Base-by-base conservation (phyloP, 2,888 invertebrate species). In the Drosophila atripex region DNA sequence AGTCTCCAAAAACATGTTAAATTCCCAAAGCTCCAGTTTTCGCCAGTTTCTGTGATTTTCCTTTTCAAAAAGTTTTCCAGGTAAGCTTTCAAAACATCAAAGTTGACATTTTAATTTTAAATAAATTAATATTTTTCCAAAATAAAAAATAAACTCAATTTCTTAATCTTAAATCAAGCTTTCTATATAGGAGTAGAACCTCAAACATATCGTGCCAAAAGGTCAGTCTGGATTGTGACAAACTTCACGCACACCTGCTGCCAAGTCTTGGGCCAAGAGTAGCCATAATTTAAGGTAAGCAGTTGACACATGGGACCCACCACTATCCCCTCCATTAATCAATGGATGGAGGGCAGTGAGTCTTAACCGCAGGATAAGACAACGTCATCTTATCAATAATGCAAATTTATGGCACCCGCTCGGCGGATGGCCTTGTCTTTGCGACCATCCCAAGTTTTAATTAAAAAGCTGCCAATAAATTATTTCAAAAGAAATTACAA, bases 391-490 rank as follows among this genome's bases (percentile, higher is more conserved):
- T 70, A 61, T 71, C 72, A 61, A 71, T 70, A 70, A 70, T 70
- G 70, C 70, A 70, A 63, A 86, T 80, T 86, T 71, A 86, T 84
- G 73, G 41, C 50, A 39, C 45, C 21, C 66, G 75, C 78, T 80
- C 52, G 70, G 65, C 59, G 41, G 63, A 53, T 63, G 56, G 51
- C 25, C 32, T 25, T 39, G 58, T 35, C 41, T 58, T 52, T 47
- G 45, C 43, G 58, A 58, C 30, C 46, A 63, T 14, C 30, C 46
- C 47, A 84, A 74, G 76, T 83, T 83, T 83, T 87, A 83, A 83
- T 83, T 83, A 83, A 83, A 83, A 83, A 80, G 78, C 86, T 83
- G 85, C 78, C 86, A 85, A 85, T 83, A 85, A 83, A 86, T 83
- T 85, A 79, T 79, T 75, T 85, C 80, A 76, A 80, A 78, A 82